Evolutionary conservation across 2,113 vertebrate genomes (phyloP).

Genomic region (Phalacrocorax carbo): DNA sequence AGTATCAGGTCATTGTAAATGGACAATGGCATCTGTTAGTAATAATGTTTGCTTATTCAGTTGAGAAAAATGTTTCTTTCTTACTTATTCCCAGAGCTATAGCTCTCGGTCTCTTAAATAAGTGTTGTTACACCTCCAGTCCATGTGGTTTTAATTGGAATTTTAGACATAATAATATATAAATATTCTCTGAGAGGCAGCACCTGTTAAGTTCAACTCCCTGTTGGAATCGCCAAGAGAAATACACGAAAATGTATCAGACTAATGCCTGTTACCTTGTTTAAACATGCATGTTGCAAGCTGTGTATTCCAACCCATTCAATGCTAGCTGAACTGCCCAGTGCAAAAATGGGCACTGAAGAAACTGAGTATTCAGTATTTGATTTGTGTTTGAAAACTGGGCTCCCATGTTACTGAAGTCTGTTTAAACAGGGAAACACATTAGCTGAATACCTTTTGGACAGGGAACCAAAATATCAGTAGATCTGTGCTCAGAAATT

Average conservation of each 20-base stretch:
- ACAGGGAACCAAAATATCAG: not conserved
- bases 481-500: not conserved
- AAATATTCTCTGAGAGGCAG: not conserved
- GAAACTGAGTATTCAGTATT: not conserved
- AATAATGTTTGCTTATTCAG: constrained; percentile 51
- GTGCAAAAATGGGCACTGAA: not conserved
- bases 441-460: not conserved
- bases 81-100: not conserved
- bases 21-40: constrained; percentile 23
- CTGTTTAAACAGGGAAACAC: not conserved
- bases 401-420: not conserved
- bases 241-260: not conserved
- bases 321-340: not conserved
- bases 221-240: not conserved
- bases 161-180: not conserved
- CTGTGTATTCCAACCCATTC: not conserved
- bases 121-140: not conserved
- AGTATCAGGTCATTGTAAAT: constrained; percentile 32
- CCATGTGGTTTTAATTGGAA: constrained; percentile 22
- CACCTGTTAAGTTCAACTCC: not conserved
- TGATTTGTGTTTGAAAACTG: not conserved
- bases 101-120: not conserved
- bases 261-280: not conserved
- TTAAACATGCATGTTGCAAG: not conserved
- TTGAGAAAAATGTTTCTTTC: constrained; percentile 46